These are phyloP conservation scores for Neomorphus geoffroyi DNA, from an alignment of 2,797 vertebrate species.

Conservation along the genomic window DNA sequence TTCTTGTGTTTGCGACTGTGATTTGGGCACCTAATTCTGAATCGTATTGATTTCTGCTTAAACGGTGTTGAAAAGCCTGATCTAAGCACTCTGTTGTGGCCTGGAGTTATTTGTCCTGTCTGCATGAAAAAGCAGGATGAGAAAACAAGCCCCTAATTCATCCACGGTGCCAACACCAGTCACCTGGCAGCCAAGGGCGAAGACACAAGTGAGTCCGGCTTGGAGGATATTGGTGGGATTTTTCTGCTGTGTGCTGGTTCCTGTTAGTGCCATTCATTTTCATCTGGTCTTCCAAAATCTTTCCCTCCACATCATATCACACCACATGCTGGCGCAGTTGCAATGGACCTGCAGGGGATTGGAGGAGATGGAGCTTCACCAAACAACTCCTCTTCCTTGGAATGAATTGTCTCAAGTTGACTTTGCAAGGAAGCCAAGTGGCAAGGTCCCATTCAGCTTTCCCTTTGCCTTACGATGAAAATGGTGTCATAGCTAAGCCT, in stretches of 20 bases:
- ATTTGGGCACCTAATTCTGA: slow-evolving; percentile 39
- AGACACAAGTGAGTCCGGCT: background rate
- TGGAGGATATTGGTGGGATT: background rate
- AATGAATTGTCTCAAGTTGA: background rate
- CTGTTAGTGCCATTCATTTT: background rate
- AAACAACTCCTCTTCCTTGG: background rate
- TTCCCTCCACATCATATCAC: fast-evolving
- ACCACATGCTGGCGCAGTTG: fast-evolving
- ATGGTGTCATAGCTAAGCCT: background rate
- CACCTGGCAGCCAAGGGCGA: background rate
- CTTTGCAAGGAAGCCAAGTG: background rate
- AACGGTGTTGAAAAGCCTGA: slow-evolving; percentile 1
- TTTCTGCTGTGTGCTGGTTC: background rate
- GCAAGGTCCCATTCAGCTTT: background rate
- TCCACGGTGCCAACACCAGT: background rate
- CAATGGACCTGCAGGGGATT: fast-evolving
- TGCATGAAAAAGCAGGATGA: slow-evolving; percentile 28
- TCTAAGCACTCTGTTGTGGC: slow-evolving; percentile 44
- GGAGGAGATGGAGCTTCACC: background rate
- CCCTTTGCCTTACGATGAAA: background rate
- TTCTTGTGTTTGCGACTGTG: slow-evolving; percentile 17
- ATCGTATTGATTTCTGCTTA: slow-evolving; percentile 40
- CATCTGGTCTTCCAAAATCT: background rate
- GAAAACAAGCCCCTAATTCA: slow-evolving; percentile 44
- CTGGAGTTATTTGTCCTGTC: slow-evolving; percentile 41